A percentile compares a stretch with the other conserved stretches of the same genome.
Evolutionary conservation across 2,888 invertebrate genomes (phyloP).

Genomic region (Gastracanthus pulcherrimus): DNA sequence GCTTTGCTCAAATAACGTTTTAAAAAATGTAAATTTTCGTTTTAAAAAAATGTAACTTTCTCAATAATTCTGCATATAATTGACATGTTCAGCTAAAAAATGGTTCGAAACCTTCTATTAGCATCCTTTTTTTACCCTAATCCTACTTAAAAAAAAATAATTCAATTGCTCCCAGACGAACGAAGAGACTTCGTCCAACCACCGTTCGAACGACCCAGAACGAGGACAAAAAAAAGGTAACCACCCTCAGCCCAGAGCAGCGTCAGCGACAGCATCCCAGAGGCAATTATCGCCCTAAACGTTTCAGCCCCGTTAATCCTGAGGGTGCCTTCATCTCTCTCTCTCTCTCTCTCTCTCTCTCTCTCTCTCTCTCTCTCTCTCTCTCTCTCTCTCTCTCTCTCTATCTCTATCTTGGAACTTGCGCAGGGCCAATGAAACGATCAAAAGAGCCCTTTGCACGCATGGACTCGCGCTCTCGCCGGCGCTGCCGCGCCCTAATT

Average conservation of each 20-base stretch:
- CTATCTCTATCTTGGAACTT: neutral
- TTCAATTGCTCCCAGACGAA: neutral
- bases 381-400: neutral
- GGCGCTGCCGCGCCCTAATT: slow-evolving; percentile 35
- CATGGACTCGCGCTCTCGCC: too few species aligned
- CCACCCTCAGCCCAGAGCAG: neutral
- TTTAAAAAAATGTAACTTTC: too few species aligned
- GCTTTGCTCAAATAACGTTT: neutral
- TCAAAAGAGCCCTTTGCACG: slow-evolving; percentile 11
- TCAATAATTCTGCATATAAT: too few species aligned
- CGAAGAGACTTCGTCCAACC: neutral
- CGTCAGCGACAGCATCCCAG: neutral
- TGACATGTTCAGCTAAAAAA: too few species aligned
- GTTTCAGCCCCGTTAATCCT: neutral
- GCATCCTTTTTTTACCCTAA: neutral
- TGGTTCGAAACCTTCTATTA: neutral
- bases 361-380: neutral
- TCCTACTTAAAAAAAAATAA: neutral
- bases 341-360: neutral
- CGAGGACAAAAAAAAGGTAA: neutral
- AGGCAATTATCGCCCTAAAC: slow-evolving; percentile 27
- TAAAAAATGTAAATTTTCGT: too few species aligned
- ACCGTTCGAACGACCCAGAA: neutral
- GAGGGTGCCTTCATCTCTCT: neutral
- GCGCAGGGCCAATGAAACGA: slow-evolving; percentile 23